Evolutionary conservation across 2,888 invertebrate genomes (phyloP).

Genomic region (Lasioglossum pauxillum): DNA sequence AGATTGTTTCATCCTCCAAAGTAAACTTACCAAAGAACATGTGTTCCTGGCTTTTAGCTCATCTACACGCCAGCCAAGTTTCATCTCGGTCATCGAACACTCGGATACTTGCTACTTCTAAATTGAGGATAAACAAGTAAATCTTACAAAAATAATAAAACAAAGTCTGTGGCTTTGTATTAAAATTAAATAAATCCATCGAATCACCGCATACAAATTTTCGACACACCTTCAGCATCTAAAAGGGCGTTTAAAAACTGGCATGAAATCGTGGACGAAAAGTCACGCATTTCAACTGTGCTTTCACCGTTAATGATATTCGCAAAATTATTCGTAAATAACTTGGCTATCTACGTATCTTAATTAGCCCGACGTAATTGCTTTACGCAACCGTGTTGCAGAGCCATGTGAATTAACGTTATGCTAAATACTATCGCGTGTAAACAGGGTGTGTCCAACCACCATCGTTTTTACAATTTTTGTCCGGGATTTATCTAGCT

Average conservation of each 20-base stretch:
- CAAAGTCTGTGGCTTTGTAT: neutral
- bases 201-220: neutral
- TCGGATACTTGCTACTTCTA: neutral
- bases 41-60: conserved; percentile 1
- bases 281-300: conserved; percentile 7
- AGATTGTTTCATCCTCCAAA: neutral
- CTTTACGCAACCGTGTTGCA: conserved; percentile 38
- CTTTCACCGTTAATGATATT: conserved; percentile 43
- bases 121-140: neutral
- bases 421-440: conserved; percentile 39
- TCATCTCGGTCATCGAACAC: neutral
- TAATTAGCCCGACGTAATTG: conserved; percentile 55
- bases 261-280: conserved; percentile 3
- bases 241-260: neutral
- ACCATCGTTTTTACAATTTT: conserved; percentile 36
- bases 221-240: too few species aligned
- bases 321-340: conserved; percentile 51
- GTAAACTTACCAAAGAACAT: conserved; percentile 5
- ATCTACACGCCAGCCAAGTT: conserved; percentile 7
- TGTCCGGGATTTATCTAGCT: conserved; percentile 20
- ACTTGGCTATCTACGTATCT: conserved; percentile 53
- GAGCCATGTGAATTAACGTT: conserved; percentile 46
- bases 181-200: neutral
- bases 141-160: neutral
- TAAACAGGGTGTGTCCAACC: conserved; percentile 28